Conservation (phyloP, 2,113 vertebrate genomes). For the Theristicus caerulescens region DNA sequence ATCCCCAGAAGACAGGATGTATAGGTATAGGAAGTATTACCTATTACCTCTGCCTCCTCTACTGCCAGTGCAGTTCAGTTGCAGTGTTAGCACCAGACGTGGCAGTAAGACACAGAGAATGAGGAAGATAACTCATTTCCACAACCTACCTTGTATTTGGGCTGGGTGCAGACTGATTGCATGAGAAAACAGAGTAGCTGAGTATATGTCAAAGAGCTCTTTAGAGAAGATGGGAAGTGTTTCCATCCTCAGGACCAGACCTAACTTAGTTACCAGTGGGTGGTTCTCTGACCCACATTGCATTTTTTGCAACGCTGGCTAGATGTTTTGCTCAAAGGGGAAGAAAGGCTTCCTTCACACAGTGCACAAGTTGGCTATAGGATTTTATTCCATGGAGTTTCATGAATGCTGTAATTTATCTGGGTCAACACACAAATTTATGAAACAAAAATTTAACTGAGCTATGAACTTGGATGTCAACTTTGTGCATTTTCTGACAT, state of each 20-base stretch:
- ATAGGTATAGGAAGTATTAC: background rate
- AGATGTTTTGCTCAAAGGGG: background rate
- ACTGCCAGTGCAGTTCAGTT: background rate
- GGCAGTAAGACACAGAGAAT: background rate
- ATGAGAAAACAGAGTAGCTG: background rate
- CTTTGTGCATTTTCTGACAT: background rate
- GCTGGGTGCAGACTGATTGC: background rate
- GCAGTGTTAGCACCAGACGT: background rate
- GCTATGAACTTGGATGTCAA: background rate
- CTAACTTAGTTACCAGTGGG: slow-evolving; percentile 7
- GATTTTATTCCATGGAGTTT: background rate
- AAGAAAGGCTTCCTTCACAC: background rate
- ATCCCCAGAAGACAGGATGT: background rate
- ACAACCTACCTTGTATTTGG: background rate
- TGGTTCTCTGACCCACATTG: slow-evolving; percentile 6
- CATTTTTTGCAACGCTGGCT: background rate
- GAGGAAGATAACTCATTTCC: background rate
- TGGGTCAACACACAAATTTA: background rate
- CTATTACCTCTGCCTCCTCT: background rate
- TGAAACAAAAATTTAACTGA: background rate
- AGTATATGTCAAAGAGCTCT: background rate
- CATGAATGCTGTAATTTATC: background rate
- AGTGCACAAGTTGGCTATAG: background rate
- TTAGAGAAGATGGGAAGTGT: background rate
- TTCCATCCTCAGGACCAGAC: background rate